Conservation (phyloP, 2,797 vertebrate species). For the Anolis apletophallus region DNA sequence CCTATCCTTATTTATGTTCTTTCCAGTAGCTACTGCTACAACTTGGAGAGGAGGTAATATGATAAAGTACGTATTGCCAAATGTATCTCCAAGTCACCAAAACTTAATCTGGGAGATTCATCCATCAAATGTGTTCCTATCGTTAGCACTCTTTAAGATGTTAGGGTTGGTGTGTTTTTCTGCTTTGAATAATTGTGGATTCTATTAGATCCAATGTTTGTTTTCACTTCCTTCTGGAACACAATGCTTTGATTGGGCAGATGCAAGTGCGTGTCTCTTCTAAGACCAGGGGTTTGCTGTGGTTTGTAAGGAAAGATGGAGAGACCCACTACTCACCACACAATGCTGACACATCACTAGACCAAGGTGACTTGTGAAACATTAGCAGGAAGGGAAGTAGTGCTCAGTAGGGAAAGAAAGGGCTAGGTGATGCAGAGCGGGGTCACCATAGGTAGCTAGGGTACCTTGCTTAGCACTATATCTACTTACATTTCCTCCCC, state of each 20-base stretch:
- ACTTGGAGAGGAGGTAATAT: conserved; percentile 17
- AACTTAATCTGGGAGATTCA: conserved; percentile 3
- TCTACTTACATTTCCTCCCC: conserved; percentile 93
- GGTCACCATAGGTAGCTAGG: conserved; percentile 48
- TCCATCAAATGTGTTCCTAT: neutral
- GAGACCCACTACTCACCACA: conserved; percentile 49
- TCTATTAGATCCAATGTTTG: neutral
- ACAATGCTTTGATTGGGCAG: neutral
- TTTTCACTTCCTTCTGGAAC: neutral
- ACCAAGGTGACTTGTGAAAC: conserved; percentile 27
- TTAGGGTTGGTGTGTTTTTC: conserved; percentile 1
- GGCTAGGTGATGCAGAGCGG: conserved; percentile 53
- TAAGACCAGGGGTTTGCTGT: conserved; percentile 25
- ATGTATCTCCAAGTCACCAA: conserved; percentile 4
- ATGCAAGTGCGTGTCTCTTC: conserved; percentile 1
- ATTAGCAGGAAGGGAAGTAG: conserved; percentile 51
- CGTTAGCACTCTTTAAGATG: conserved; percentile 21
- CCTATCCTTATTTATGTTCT: neutral
- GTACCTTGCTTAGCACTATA: conserved; percentile 50
- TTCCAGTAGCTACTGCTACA: conserved; percentile 33
- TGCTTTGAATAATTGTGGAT: neutral
- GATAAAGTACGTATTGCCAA: neutral
- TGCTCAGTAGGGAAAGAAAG: conserved; percentile 46
- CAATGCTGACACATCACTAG: conserved; percentile 43
- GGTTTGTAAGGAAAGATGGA: conserved; percentile 50